Evolutionary conservation across 2,113 vertebrate species (phyloP).

Genomic region (Trachemys scripta): DNA sequence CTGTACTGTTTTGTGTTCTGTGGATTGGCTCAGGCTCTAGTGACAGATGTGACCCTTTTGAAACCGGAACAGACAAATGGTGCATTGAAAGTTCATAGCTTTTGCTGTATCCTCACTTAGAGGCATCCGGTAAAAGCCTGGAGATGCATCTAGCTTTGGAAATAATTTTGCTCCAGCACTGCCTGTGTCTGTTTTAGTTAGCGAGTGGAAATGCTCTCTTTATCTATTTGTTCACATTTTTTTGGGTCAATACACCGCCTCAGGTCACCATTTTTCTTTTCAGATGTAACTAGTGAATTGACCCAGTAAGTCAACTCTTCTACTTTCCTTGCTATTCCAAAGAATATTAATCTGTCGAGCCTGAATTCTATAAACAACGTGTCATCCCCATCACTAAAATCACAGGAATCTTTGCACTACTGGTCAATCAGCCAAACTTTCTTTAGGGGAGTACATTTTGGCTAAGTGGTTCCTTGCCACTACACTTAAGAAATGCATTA

Average conservation of each 20-base stretch:
- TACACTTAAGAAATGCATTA: constrained; percentile 2
- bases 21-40: constrained; percentile 66
- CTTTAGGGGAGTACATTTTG: not conserved
- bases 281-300: constrained; percentile 41
- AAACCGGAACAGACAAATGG: constrained; percentile 36
- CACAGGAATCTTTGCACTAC: constrained; percentile 16
- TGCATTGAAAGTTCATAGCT: constrained; percentile 60
- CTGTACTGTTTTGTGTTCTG: constrained; percentile 75
- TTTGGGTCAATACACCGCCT: constrained; percentile 74
- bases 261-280: constrained; percentile 61
- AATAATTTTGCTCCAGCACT: constrained; percentile 41
- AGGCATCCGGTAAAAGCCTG: constrained; percentile 51
- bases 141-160: constrained; percentile 28
- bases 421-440: constrained; percentile 24
- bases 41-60: constrained; percentile 70
- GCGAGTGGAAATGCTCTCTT: constrained; percentile 51
- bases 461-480: constrained; percentile 2
- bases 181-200: constrained; percentile 49
- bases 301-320: constrained; percentile 38
- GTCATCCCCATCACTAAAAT: constrained; percentile 19
- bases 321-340: constrained; percentile 35
- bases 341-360: constrained; percentile 33
- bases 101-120: constrained; percentile 45
- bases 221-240: constrained; percentile 52
- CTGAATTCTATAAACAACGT: constrained; percentile 38